phyloP scores from a whole-genome alignment of 2,888 invertebrate species.

The Archips crataeganus region DNA sequence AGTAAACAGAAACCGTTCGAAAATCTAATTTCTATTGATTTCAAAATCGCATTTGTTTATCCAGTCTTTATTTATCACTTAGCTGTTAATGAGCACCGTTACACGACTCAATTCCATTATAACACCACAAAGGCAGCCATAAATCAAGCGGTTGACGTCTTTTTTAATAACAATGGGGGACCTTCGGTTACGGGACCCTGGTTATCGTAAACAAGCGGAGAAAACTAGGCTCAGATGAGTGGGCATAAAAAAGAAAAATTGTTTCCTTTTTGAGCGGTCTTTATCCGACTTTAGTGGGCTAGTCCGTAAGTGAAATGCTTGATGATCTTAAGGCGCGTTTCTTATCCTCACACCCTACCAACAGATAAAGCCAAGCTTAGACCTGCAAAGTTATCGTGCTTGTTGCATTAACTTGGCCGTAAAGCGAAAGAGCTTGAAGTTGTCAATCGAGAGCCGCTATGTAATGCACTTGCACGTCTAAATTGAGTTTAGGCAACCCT shows the following conservation, averaged over 20 bases:
- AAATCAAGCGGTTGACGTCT: slow-evolving; percentile 77
- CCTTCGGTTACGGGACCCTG: slow-evolving; percentile 53
- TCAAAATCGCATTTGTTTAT: slow-evolving; percentile 38
- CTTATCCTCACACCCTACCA: too few relatives aligned
- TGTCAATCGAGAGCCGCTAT: too few relatives aligned
- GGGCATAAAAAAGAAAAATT: slow-evolving; percentile 12
- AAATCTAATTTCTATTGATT: slow-evolving; percentile 9
- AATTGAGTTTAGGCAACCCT: too few relatives aligned
- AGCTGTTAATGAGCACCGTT: slow-evolving; percentile 67
- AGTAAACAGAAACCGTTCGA: neutral
- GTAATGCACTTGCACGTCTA: too few relatives aligned
- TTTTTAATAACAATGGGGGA: slow-evolving; percentile 73
- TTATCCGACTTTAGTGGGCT: neutral
- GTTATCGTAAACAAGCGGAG: slow-evolving; percentile 50
- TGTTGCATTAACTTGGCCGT: too few relatives aligned
- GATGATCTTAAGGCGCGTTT: neutral
- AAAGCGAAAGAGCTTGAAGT: too few relatives aligned
- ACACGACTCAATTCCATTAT: slow-evolving; percentile 70
- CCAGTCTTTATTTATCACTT: slow-evolving; percentile 61
- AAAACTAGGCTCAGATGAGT: slow-evolving; percentile 34
- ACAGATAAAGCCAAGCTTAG: too few relatives aligned
- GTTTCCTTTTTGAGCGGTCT: slow-evolving; percentile 20
- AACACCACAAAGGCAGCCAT: slow-evolving; percentile 62
- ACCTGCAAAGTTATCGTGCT: too few relatives aligned
- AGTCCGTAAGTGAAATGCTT: neutral